Conservation (phyloP, 2,888 invertebrate genomes). For the Pollenia griseotomentosa region DNA sequence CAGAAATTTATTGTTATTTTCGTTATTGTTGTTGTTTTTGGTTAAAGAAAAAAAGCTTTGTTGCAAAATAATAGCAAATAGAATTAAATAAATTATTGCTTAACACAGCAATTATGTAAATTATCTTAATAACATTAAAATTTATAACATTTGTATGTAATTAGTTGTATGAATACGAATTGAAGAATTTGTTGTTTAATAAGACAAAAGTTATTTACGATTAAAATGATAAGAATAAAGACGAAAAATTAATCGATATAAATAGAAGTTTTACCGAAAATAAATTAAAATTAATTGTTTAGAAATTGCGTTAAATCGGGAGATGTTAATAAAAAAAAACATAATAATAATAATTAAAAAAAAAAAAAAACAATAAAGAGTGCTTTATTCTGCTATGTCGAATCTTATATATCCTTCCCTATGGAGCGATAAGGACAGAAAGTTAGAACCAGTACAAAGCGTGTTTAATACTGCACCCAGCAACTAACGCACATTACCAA, state of each 20-base stretch:
- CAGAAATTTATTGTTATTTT: not conserved
- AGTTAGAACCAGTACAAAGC: too few relatives aligned
- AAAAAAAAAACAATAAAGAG: too few relatives aligned
- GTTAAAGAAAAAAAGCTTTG: not conserved
- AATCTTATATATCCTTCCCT: too few relatives aligned
- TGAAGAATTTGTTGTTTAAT: not conserved
- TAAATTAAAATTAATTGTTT: not conserved
- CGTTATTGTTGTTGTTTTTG: not conserved
- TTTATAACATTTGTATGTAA: slow-evolving; percentile 32
- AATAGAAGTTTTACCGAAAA: not conserved
- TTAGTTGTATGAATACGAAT: too few relatives aligned
- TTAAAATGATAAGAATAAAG: not conserved
- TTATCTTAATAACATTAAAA: slow-evolving; percentile 55
- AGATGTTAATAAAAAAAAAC: too few relatives aligned
- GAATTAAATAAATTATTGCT: slow-evolving; percentile 8
- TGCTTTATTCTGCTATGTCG: too few relatives aligned
- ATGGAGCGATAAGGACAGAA: too few relatives aligned
- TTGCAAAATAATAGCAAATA: not conserved
- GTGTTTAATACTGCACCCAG: too few relatives aligned
- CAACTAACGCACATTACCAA: too few relatives aligned
- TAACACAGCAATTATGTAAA: slow-evolving; percentile 40
- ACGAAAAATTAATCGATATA: too few relatives aligned
- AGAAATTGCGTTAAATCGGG: too few relatives aligned
- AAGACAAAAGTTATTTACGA: not conserved
- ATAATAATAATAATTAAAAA: too few relatives aligned